Base-by-base conservation (phyloP, 2,888 invertebrate genomes). In the Chirona hameri region DNA sequence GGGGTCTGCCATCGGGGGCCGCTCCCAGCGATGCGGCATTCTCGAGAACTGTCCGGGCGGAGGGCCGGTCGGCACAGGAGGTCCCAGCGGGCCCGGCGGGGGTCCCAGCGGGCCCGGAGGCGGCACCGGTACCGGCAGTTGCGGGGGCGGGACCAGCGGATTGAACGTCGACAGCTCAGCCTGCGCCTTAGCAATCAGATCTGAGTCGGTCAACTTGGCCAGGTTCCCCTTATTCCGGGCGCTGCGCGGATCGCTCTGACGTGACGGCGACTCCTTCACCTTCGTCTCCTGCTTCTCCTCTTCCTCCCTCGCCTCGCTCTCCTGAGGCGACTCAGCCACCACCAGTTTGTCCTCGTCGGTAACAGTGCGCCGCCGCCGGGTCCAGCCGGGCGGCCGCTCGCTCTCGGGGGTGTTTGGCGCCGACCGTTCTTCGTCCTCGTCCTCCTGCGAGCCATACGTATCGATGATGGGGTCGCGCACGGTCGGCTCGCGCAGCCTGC, bases 141-240 rank as follows among this genome's bases (percentile, higher is more conserved):
- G 15, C 1, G 72, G 31, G 10, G 76, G 76, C 76, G 39, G 76
- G 5, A 76, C 46, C 76, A 24, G 76, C 46, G 76, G 76, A 10
- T 76, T 76, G 46, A 46, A 76, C 14, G 76, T 76, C 27, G 80
- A 18, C 52, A 80, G 80, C 80, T 80, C n/a, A 14, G 48, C 52
- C 80, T 80, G 80, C 27, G 80, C 80, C 29, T 52, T 52, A 18
- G 80, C 80, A 5, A 80, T 55, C 27, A 80, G 80, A 18, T 80
- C 80, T 27, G 52, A 48, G 80, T 80, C 80, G 27, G 80, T 80
- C 52, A 80, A 52, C 48, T 48, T n/a, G n/a, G 80, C 14, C 27
- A 80, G 52, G 27, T 55, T 55, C 1, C 80, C 52, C 76, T 76
- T 76, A 12, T 24, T 15, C 2, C 76, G 39, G 21, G 39, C 39